These are phyloP conservation scores for Lerema accius DNA, from an alignment of 1,140 invertebrate species.

Conservation along the genomic window DNA sequence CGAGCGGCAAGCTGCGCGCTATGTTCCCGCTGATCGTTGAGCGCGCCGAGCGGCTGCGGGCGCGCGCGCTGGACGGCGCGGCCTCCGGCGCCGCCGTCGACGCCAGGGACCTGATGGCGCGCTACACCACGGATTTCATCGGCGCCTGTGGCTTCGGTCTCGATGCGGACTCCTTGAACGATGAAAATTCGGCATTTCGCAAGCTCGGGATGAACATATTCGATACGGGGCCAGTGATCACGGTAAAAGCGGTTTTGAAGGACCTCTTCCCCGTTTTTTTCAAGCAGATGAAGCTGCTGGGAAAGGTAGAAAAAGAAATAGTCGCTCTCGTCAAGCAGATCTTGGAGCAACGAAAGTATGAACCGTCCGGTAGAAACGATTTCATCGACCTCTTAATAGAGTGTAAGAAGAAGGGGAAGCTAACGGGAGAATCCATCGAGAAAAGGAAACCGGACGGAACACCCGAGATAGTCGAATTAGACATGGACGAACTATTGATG, in stretches of 20 bases:
- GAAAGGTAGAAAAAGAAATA: conserved; percentile 45
- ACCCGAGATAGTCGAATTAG: conserved; percentile 44
- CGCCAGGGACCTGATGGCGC: conserved; percentile 71
- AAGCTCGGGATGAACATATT: conserved; percentile 69
- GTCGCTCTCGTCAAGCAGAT: conserved; percentile 47
- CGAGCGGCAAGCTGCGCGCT: conserved; percentile 81
- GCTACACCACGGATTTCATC: conserved; percentile 82
- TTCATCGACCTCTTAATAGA: conserved; percentile 84
- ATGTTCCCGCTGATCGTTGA: conserved; percentile 80
- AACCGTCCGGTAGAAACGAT: conserved; percentile 76
- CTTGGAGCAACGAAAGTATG: conserved; percentile 47
- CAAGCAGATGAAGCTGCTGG: conserved; percentile 42
- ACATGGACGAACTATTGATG: conserved; percentile 59
- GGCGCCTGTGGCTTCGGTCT: conserved; percentile 75
- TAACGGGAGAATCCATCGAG: conserved; percentile 73
- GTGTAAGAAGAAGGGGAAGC: conserved; percentile 69
- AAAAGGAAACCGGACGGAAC: conserved; percentile 57
- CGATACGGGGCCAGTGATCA: conserved; percentile 28
- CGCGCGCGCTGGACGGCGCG: conserved; percentile 38
- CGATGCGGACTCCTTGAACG: conserved; percentile 60
- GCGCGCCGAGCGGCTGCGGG: conserved; percentile 59
- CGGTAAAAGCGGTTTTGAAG: conserved; percentile 42
- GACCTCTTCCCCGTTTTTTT: conserved; percentile 50
- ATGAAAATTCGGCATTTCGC: conserved; percentile 65
- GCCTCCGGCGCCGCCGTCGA: conserved; percentile 50